A percentile compares a stretch with the other conserved stretches of the same genome.
Evolutionary conservation across 2,797 vertebrate genomes (phyloP).

Genomic region (Mormyrus hasselquistii): DNA sequence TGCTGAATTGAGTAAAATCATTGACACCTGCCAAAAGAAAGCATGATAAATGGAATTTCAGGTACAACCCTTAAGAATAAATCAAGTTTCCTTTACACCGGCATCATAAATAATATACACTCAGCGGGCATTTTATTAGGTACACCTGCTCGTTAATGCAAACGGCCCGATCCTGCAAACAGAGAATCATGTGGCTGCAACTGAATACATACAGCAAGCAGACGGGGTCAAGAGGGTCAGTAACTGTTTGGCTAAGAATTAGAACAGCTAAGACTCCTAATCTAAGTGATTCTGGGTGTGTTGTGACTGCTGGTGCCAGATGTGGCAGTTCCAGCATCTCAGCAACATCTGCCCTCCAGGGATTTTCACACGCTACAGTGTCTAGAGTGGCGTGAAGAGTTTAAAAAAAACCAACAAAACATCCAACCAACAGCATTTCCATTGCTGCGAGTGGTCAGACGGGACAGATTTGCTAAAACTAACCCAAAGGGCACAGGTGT

Average conservation of each 20-base stretch:
- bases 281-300: background rate
- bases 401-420: background rate
- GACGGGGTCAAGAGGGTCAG: background rate
- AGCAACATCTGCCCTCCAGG: background rate
- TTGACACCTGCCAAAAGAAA: background rate
- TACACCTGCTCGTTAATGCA: background rate
- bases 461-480: background rate
- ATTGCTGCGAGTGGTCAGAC: background rate
- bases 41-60: constrained; percentile 1
- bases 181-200: background rate
- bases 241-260: background rate
- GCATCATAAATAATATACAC: constrained; percentile 8
- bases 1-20: background rate
- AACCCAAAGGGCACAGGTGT: background rate
- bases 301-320: background rate
- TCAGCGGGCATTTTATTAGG: background rate
- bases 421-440: background rate
- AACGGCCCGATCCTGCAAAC: background rate
- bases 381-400: background rate
- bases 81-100: background rate
- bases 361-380: background rate
- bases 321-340: background rate
- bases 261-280: background rate
- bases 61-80: background rate
- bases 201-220: background rate